phyloP scores from a whole-genome alignment of 1,140 invertebrate species.

The Pseudomyrmex gracilis region DNA sequence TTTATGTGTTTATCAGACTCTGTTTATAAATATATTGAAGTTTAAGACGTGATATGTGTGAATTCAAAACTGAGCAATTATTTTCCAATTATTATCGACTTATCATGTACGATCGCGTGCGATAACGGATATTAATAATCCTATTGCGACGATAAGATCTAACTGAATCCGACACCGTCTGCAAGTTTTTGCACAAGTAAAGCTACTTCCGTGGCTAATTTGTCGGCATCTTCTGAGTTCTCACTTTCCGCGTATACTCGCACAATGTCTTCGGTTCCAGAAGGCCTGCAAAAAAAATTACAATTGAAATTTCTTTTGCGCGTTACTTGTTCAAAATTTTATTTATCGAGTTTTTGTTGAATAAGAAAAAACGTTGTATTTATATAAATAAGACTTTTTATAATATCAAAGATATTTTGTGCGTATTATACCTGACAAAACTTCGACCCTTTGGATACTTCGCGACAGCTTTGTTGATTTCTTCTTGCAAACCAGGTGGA shows the following conservation, averaged over 20 bases:
- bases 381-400: not conserved
- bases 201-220: constrained; percentile 91
- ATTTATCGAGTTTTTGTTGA: not conserved
- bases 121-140: not conserved
- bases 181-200: constrained; percentile 91
- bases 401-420: not conserved
- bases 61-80: not conserved
- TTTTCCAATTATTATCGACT: not conserved
- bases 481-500: constrained; percentile 93
- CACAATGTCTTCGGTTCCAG: constrained; percentile 98
- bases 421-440: constrained; percentile 91
- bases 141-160: constrained; percentile 36
- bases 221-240: constrained; percentile 90
- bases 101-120: not conserved
- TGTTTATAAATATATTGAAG: too few species aligned
- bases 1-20: too few species aligned
- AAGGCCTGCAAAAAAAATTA: constrained; percentile 89
- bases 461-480: constrained; percentile 91
- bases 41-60: too few species aligned
- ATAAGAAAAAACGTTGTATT: too few species aligned
- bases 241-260: constrained; percentile 98
- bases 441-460: constrained; percentile 91
- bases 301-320: not conserved
- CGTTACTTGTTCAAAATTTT: too few species aligned
- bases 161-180: constrained; percentile 87